Evolutionary conservation across 2,113 vertebrate genomes (phyloP).

Genomic region (Orthochromis malagaraziensis): DNA sequence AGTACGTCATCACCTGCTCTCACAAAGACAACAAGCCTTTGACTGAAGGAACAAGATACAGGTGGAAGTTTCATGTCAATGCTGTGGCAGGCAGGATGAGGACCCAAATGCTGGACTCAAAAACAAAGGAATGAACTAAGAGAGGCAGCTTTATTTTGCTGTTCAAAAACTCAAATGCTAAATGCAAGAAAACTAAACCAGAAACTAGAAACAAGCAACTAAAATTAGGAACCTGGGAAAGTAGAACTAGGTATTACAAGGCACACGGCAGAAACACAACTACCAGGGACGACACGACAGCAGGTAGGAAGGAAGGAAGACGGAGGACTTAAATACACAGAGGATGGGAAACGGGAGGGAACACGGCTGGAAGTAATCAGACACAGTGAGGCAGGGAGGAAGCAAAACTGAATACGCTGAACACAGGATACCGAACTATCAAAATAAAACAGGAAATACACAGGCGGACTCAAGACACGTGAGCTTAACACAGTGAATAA

Average conservation of each 20-base stretch:
- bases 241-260: background rate
- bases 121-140: background rate
- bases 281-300: background rate
- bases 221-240: background rate
- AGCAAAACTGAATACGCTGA: background rate
- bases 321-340: background rate
- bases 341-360: background rate
- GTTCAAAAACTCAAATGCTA: background rate
- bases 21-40: fast-evolving
- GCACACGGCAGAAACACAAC: background rate
- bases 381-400: fast-evolving
- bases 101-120: background rate
- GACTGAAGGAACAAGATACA: background rate
- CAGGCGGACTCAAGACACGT: background rate
- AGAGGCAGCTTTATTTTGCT: fast-evolving
- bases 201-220: background rate
- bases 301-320: background rate
- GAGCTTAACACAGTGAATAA: background rate
- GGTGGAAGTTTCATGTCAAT: fast-evolving
- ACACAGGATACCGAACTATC: background rate
- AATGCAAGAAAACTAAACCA: background rate
- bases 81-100: background rate
- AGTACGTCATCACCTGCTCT: background rate
- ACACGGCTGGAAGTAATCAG: background rate
- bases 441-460: background rate